A percentile compares a stretch with the other conserved stretches of the same genome.
Conservation (phyloP, 2,888 invertebrate genomes). For the Drosophila ezoana region DNA sequence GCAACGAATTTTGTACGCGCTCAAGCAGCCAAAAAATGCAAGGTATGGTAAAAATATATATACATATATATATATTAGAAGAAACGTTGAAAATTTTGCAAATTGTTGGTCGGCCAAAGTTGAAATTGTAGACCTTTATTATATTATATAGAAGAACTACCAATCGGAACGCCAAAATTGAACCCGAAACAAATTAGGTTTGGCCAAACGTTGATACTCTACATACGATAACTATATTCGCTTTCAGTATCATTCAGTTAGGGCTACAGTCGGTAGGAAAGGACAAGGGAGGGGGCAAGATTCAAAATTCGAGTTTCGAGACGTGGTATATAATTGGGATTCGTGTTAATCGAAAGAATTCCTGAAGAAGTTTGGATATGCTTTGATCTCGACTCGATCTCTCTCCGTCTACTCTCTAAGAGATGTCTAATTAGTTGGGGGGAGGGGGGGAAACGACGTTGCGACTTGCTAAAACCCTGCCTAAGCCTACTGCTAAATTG, state of each 20-base stretch:
- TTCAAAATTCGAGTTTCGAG: too few relatives aligned
- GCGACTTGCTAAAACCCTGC: slow-evolving; percentile 1
- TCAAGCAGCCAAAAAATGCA: slow-evolving; percentile 8
- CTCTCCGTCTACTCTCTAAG: too few relatives aligned
- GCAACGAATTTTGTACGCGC: slow-evolving; percentile 47
- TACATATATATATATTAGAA: not conserved
- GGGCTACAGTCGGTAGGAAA: slow-evolving; percentile 36
- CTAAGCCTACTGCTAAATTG: slow-evolving; percentile 1
- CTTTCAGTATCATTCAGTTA: not conserved
- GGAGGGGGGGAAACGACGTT: slow-evolving; percentile 55
- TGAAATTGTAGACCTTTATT: slow-evolving; percentile 19
- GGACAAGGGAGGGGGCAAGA: too few relatives aligned
- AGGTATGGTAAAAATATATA: slow-evolving; percentile 4
- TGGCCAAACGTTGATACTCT: slow-evolving; percentile 6
- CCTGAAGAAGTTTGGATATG: slow-evolving; percentile 73
- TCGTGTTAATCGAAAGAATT: slow-evolving; percentile 25
- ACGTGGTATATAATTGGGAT: not conserved
- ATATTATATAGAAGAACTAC: slow-evolving; percentile 24
- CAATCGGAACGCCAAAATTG: slow-evolving; percentile 55
- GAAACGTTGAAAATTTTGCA: slow-evolving; percentile 51
- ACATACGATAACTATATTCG: not conserved
- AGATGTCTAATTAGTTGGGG: not conserved
- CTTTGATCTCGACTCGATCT: slow-evolving; percentile 34
- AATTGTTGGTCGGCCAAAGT: slow-evolving; percentile 25
- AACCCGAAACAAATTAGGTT: slow-evolving; percentile 58